Evolutionary conservation across 2,113 vertebrate species (phyloP).

Genomic region (Odocoileus virginianus): DNA sequence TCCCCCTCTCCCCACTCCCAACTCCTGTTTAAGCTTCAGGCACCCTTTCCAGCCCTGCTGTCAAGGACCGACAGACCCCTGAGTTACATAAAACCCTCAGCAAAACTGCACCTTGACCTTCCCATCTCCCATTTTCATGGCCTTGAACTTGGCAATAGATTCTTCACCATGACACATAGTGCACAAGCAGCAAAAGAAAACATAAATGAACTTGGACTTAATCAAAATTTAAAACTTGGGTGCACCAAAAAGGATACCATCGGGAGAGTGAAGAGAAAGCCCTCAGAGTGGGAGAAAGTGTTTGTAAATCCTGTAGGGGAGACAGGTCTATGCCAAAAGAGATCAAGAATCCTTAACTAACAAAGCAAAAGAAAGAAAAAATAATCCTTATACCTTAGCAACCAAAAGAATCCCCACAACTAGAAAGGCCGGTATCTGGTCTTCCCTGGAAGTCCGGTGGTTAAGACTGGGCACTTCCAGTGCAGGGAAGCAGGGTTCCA

Average conservation of each 20-base stretch:
- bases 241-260: background rate
- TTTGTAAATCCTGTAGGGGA: background rate
- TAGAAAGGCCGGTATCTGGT: background rate
- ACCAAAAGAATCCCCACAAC: background rate
- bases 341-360: background rate
- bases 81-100: background rate
- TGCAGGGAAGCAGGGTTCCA: background rate
- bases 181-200: background rate
- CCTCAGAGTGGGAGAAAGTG: background rate
- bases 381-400: background rate
- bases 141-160: background rate
- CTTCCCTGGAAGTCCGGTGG: background rate
- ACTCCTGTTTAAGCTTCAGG: background rate
- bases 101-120: background rate
- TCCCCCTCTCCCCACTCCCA: background rate
- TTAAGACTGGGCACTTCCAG: background rate
- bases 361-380: background rate
- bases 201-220: background rate
- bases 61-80: background rate
- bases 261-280: background rate
- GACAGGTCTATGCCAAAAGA: background rate
- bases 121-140: background rate
- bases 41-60: background rate
- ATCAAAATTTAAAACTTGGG: background rate
- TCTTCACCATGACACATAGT: background rate